Evolutionary conservation across 2,797 vertebrate genomes (phyloP).

Genomic region (Pelodytes ibericus): DNA sequence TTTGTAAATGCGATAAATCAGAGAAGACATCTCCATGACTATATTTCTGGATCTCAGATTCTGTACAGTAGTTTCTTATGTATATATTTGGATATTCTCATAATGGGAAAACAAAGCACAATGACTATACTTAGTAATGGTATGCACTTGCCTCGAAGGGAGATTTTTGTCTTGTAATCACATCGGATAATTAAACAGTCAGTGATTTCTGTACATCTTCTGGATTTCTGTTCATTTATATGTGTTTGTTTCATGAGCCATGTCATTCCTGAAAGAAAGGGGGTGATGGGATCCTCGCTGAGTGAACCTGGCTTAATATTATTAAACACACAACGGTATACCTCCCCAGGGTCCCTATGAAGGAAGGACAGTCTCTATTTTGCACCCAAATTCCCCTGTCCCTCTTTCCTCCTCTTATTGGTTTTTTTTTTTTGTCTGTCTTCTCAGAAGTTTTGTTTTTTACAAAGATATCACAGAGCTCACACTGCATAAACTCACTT

Average conservation of each 20-base stretch:
- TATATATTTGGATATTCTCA: slow-evolving; percentile 79
- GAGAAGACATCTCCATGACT: slow-evolving; percentile 78
- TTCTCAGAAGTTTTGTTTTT: too few species aligned
- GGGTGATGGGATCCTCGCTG: background rate
- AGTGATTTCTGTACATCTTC: slow-evolving; percentile 64
- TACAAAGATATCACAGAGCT: too few species aligned
- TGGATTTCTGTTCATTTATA: slow-evolving; percentile 60
- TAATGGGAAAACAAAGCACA: slow-evolving; percentile 71
- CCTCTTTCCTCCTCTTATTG: too few species aligned
- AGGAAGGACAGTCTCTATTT: too few species aligned
- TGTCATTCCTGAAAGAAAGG: too few species aligned
- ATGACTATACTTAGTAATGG: slow-evolving; percentile 62
- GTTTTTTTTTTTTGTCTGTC: too few species aligned
- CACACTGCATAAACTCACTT: too few species aligned
- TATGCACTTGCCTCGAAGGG: slow-evolving; percentile 61
- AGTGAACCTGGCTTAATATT: background rate
- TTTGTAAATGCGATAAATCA: slow-evolving; percentile 84
- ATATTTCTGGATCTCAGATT: slow-evolving; percentile 79
- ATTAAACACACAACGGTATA: too few species aligned
- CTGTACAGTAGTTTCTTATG: slow-evolving; percentile 86
- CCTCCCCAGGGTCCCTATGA: too few species aligned
- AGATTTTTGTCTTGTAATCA: slow-evolving; percentile 64
- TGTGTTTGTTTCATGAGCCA: background rate
- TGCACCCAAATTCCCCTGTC: too few species aligned
- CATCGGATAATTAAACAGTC: slow-evolving; percentile 62